Conservation (phyloP, 2,888 invertebrate genomes). For the Caprella mutica region DNA sequence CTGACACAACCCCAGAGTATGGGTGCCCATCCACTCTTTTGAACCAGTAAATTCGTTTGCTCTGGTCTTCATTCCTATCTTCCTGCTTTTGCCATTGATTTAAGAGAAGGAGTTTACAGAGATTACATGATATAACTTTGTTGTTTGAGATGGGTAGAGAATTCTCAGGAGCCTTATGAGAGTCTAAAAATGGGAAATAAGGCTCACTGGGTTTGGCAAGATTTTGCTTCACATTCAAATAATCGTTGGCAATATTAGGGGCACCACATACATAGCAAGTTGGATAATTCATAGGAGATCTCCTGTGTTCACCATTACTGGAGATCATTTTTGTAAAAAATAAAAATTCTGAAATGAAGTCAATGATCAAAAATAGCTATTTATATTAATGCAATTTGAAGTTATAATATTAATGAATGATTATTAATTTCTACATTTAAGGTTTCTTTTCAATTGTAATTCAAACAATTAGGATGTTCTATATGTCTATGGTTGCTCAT, state of each 20-base stretch:
- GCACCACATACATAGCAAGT: slow-evolving; percentile 62
- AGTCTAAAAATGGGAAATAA: slow-evolving; percentile 82
- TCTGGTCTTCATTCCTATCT: slow-evolving; percentile 67
- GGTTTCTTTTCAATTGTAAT: too few species aligned
- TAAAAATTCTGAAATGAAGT: too few species aligned
- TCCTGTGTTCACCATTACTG: too few species aligned
- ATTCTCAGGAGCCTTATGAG: slow-evolving; percentile 74
- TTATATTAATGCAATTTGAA: too few species aligned
- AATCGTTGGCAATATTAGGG: slow-evolving; percentile 51
- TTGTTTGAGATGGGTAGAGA: slow-evolving; percentile 42
- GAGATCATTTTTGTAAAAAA: too few species aligned
- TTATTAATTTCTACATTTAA: too few species aligned
- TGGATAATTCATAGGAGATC: too few species aligned
- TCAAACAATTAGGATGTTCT: too few species aligned
- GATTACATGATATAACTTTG: slow-evolving; percentile 61
- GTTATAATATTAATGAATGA: too few species aligned
- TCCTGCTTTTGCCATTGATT: slow-evolving; percentile 91
- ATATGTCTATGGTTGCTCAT: too few species aligned
- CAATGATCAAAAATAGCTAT: too few species aligned
- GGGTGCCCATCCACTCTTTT: slow-evolving; percentile 82
- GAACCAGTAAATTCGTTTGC: slow-evolving; percentile 81
- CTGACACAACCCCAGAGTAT: slow-evolving; percentile 79
- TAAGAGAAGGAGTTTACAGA: slow-evolving; percentile 71
- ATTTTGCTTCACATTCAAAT: slow-evolving; percentile 40
- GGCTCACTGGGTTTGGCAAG: slow-evolving; percentile 43